Percentiles rank a stretch among this genome's conserved stretches.
Conservation (phyloP, 2,797 vertebrate species). For the Anolis apletophallus region DNA sequence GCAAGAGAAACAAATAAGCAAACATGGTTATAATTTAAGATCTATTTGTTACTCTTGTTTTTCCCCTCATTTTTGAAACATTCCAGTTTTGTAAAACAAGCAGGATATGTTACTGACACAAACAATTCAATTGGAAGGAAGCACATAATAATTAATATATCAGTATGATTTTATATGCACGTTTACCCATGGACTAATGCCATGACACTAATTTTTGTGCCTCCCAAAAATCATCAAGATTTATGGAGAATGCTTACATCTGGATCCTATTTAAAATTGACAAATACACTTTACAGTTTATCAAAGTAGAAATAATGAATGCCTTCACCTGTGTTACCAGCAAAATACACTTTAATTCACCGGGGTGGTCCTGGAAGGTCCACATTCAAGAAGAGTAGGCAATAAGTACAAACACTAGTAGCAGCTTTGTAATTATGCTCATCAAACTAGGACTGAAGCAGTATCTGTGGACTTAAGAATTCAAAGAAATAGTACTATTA, state of each 20-base stretch:
- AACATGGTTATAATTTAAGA: conserved; percentile 51
- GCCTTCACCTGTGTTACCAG: conserved; percentile 61
- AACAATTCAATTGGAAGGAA: conserved; percentile 68
- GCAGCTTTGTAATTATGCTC: neutral
- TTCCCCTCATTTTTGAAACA: conserved; percentile 41
- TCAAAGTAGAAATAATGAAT: conserved; percentile 71
- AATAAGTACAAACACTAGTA: neutral
- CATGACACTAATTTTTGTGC: conserved; percentile 46
- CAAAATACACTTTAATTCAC: conserved; percentile 60
- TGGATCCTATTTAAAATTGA: conserved; percentile 65
- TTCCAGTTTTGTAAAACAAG: conserved; percentile 67
- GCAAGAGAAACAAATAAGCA: conserved; percentile 54
- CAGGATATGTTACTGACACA: conserved; percentile 61
- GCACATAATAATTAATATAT: conserved; percentile 74
- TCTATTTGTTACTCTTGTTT: conserved; percentile 61
- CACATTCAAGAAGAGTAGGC: neutral
- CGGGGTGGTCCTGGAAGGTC: conserved; percentile 45
- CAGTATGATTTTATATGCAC: conserved; percentile 70
- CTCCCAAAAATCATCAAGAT: conserved; percentile 36
- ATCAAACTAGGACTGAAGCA: neutral
- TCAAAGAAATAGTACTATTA: no score
- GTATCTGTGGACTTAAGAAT: neutral
- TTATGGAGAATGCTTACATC: conserved; percentile 57
- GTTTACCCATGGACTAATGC: conserved; percentile 56
- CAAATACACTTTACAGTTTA: conserved; percentile 63